Evolutionary conservation across 1,140 invertebrate genomes (phyloP).

Genomic region (Homalodisca vitripennis): DNA sequence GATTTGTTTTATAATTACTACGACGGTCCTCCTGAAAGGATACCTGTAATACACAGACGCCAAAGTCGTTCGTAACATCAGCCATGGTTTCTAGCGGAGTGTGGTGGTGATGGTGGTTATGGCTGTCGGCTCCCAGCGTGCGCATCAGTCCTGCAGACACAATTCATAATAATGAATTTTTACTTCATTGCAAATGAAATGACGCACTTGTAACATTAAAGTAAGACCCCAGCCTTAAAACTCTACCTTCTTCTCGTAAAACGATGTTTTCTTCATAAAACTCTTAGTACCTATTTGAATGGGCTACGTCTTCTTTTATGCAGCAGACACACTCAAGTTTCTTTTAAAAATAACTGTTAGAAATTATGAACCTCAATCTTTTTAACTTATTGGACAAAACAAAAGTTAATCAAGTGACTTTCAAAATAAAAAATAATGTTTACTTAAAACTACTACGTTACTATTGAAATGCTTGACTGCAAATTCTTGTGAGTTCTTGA

Average conservation of each 20-base stretch:
- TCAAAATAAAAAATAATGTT: no score
- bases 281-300: neutral
- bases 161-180: neutral
- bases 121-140: neutral
- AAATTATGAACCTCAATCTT: no score
- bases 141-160: neutral
- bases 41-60: conserved; percentile 65
- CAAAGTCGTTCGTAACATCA: conserved; percentile 72
- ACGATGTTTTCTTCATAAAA: neutral
- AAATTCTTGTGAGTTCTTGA: no score
- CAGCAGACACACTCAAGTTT: no score
- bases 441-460: no score
- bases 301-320: no score
- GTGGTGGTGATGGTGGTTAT: no score
- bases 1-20: no score
- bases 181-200: neutral
- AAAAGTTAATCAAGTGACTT: no score
- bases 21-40: conserved; percentile 53
- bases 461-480: no score
- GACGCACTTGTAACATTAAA: neutral
- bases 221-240: neutral
- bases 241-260: neutral
- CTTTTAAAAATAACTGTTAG: no score
- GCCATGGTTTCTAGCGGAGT: conserved; percentile 68
- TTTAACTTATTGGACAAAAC: no score